These are phyloP conservation scores for Megalopta genalis DNA, from an alignment of 1,140 invertebrate genomes.

Conservation along the genomic window DNA sequence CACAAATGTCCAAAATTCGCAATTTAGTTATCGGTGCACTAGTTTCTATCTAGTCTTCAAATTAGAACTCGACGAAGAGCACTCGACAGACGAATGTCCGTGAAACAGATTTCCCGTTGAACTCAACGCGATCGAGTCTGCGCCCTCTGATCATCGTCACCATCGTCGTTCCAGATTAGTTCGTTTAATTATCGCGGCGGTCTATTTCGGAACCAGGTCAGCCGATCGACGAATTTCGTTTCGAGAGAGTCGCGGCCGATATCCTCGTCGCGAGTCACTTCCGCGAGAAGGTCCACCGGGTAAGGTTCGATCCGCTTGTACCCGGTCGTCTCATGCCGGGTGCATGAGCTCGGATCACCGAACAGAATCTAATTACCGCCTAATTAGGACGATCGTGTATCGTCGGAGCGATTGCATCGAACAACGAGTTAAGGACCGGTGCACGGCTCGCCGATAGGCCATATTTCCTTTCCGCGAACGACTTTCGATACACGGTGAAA, in stretches of 20 bases:
- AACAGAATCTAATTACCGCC: slow-evolving; percentile 70
- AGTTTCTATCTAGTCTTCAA: too few relatives aligned
- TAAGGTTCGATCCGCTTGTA: slow-evolving; percentile 12
- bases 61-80: too few relatives aligned
- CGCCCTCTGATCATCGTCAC: too few relatives aligned
- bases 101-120: not conserved
- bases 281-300: slow-evolving; percentile 32
- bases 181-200: not conserved
- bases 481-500: slow-evolving; percentile 64
- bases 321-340: slow-evolving; percentile 25
- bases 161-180: slow-evolving; percentile 42
- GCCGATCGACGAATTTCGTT: slow-evolving; percentile 26
- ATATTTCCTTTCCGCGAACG: slow-evolving; percentile 59
- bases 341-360: slow-evolving; percentile 62
- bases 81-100: too few relatives aligned
- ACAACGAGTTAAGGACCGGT: slow-evolving; percentile 58
- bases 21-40: too few relatives aligned
- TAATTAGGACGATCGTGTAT: slow-evolving; percentile 72
- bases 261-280: slow-evolving; percentile 13
- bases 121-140: not conserved
- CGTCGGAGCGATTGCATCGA: slow-evolving; percentile 63
- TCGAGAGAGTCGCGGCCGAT: not conserved
- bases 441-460: slow-evolving; percentile 42
- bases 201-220: slow-evolving; percentile 14
- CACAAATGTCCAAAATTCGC: too few relatives aligned